These are phyloP conservation scores for Sarcoramphus papa DNA, from an alignment of 2,797 vertebrate genomes.

Conservation along the genomic window DNA sequence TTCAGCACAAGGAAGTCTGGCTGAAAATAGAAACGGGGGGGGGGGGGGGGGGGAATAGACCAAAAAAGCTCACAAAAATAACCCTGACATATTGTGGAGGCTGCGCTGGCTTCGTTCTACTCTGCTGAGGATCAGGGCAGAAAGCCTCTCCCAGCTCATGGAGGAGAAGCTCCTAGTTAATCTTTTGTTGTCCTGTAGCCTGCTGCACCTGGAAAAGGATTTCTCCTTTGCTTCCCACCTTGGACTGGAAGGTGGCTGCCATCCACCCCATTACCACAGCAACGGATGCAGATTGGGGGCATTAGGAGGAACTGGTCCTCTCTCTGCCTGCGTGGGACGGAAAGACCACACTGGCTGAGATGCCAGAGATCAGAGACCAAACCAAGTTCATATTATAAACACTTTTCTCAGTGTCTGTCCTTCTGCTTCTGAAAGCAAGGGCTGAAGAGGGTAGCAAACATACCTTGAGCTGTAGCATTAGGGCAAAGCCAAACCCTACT, in stretches of 20 bases:
- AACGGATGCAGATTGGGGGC: rapidly evolving
- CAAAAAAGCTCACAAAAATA: not conserved
- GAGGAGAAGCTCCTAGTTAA: not conserved
- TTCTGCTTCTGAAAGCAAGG: not conserved
- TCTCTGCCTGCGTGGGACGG: rapidly evolving
- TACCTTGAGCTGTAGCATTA: not conserved
- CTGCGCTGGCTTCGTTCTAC: not conserved
- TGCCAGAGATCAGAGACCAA: not conserved
- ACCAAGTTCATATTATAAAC: not conserved
- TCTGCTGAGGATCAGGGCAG: not conserved
- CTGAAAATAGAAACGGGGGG: not conserved
- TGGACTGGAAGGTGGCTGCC: not conserved
- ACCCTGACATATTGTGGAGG: not conserved
- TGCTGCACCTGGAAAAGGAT: not conserved
- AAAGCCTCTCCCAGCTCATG: rapidly evolving
- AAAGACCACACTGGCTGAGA: not conserved
- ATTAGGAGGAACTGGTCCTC: not conserved
- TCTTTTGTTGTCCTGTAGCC: not conserved
- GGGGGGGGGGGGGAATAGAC: not conserved
- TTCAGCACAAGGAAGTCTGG: not conserved
- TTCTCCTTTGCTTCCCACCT: not conserved
- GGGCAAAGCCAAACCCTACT: not conserved
- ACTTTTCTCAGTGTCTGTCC: not conserved
- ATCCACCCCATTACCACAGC: not conserved
- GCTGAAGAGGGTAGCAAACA: not conserved